These are phyloP conservation scores for Acropternis orthonyx DNA, from an alignment of 2,797 vertebrate species.

Conservation along the genomic window DNA sequence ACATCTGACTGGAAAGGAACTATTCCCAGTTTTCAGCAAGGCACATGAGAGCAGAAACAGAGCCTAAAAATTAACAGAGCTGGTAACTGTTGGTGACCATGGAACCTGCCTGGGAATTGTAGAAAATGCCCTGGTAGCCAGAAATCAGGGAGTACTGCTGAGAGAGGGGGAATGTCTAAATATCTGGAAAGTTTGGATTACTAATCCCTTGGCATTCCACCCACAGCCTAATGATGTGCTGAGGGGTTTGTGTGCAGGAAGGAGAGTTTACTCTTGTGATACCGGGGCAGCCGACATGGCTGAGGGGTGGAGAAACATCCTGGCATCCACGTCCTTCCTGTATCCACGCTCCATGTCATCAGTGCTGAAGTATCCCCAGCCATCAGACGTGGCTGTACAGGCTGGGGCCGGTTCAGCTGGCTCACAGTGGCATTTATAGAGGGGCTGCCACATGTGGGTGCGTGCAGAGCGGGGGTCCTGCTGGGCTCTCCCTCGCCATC, in stretches of 20 bases:
- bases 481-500: not conserved
- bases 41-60: not conserved
- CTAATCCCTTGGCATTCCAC: not conserved
- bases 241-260: not conserved
- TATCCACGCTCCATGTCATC: not conserved
- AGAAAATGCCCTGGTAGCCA: not conserved
- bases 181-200: not conserved
- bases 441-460: not conserved
- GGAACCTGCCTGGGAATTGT: not conserved
- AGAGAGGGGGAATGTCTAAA: not conserved
- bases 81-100: not conserved
- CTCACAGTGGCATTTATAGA: slow-evolving; percentile 69
- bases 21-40: not conserved
- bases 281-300: not conserved
- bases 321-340: not conserved
- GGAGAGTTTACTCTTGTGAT: not conserved
- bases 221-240: not conserved
- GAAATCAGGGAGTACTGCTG: not conserved
- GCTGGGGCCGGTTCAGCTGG: slow-evolving; percentile 25
- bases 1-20: not conserved
- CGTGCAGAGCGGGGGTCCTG: not conserved
- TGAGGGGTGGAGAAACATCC: not conserved
- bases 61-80: not conserved
- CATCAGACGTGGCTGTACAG: not conserved
- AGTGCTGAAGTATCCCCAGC: not conserved